Conservation (phyloP, 2,888 invertebrate genomes). For the Orchesellides sinensis region DNA sequence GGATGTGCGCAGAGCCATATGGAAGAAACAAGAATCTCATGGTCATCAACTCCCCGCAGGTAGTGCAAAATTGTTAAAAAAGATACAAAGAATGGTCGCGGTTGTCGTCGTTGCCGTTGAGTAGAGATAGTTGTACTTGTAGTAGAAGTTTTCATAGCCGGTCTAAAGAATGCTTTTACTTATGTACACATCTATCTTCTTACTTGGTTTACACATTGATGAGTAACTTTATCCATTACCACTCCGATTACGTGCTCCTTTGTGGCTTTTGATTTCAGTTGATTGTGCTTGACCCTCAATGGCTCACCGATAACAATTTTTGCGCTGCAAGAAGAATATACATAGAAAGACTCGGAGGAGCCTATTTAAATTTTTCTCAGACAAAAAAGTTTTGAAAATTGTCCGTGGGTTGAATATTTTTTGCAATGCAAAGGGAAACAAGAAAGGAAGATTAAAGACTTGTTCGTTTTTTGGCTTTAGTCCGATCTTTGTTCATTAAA, state of each 20-base stretch:
- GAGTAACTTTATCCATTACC: constrained; percentile 24
- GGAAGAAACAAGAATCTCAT: constrained; percentile 57
- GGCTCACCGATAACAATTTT: not conserved
- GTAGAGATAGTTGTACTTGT: not conserved
- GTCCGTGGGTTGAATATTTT: not conserved
- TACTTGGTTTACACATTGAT: not conserved
- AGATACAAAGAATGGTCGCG: not conserved
- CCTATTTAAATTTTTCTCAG: not conserved
- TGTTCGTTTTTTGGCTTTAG: not conserved
- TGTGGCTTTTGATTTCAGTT: constrained; percentile 45
- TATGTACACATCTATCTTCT: not conserved
- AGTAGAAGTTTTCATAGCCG: constrained; percentile 46
- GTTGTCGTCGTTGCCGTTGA: constrained; percentile 19
- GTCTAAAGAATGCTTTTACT: not conserved
- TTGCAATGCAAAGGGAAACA: not conserved
- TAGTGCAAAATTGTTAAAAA: constrained; percentile 37
- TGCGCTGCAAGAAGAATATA: not conserved
- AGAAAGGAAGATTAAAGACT: too few species aligned
- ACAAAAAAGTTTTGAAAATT: not conserved
- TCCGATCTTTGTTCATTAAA: not conserved
- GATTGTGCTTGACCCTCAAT: constrained; percentile 19
- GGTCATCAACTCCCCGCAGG: constrained; percentile 60
- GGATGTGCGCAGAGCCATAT: constrained; percentile 24
- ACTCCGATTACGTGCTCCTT: constrained; percentile 38
- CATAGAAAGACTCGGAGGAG: too few species aligned